Evolutionary conservation across 2,113 vertebrate species (phyloP).

Genomic region (Alectura lathami): DNA sequence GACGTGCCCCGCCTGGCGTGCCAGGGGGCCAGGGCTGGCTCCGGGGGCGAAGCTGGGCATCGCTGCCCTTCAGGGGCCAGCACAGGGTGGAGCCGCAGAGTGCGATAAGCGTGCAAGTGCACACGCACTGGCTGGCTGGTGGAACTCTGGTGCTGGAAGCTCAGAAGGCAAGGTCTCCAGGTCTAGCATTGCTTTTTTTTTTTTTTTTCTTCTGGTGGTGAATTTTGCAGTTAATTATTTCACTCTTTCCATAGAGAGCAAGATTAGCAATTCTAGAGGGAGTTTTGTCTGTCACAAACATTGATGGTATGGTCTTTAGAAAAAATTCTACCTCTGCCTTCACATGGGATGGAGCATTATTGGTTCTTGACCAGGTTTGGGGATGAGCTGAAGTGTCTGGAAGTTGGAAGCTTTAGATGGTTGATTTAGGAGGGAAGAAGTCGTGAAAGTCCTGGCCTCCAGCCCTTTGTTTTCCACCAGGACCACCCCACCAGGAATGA

Average conservation of each 20-base stretch:
- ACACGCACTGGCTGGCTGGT: neutral
- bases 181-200: too few relatives aligned
- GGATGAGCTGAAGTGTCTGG: accelerated
- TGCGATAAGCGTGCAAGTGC: neutral
- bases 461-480: accelerated
- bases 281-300: accelerated
- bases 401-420: accelerated
- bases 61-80: accelerated
- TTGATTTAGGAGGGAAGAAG: neutral
- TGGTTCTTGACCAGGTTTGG: accelerated
- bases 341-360: accelerated
- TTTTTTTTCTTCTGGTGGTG: neutral
- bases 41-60: neutral
- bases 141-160: neutral
- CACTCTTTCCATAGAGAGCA: too few relatives aligned
- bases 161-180: neutral
- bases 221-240: neutral
- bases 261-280: neutral
- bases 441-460: accelerated
- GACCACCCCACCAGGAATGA: accelerated
- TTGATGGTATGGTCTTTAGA: neutral
- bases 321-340: neutral
- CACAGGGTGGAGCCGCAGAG: too few relatives aligned
- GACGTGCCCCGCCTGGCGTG: accelerated
- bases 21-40: accelerated